Evolutionary conservation across 2,113 vertebrate genomes (phyloP), one percentile per base, ranked within the genome.

Genomic region (Phaethornis superciliosus): DNA sequence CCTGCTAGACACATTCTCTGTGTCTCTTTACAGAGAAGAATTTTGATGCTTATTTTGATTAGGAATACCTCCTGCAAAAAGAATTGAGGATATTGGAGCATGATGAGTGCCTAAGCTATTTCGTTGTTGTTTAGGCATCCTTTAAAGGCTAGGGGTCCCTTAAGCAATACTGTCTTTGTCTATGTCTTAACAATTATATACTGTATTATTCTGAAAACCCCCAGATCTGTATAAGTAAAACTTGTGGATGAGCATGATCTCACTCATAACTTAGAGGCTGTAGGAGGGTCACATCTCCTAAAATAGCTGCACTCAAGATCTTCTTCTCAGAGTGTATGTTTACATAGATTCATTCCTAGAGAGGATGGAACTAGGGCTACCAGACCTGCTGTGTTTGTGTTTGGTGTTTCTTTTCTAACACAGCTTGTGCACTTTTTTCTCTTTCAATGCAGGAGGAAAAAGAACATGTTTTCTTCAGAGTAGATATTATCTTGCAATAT

Each of bases 401-500:
- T 88, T 74, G 2, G 14, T 56, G 9, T 27, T 93, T 78, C 8
- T 82, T 52, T 68, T 81, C 17, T 16, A 60, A 54, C 15, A 62
- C 8, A 3, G 62, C 14, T 75, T 60, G 5, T 55, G 4, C 15
- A 7, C 1, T 33, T n/a, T 20, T 15, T 9, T 27, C 28, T 96
- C 14, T 94, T 92, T 55, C 72, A 54, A 85, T 91, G 28, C 95
- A 99, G 99, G 96, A 84, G 97, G 96, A 86, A 97, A 94, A 81
- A 98, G 98, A 69, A 82, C 75, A 2, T 88, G 72, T 85, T 98
- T 98, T 96, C 98, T 98, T 96, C 98, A 99, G 97, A 98, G 89
- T 1, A 98, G 98, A 21, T 98, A 98, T 44, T 99, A 98, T 91
- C 98, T 99, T 96, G 98, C 99, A 35, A 97, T 99, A 52, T 96